These are phyloP conservation scores for Cetoscarus ocellatus DNA, from an alignment of 2,797 vertebrate genomes.

Conservation along the genomic window DNA sequence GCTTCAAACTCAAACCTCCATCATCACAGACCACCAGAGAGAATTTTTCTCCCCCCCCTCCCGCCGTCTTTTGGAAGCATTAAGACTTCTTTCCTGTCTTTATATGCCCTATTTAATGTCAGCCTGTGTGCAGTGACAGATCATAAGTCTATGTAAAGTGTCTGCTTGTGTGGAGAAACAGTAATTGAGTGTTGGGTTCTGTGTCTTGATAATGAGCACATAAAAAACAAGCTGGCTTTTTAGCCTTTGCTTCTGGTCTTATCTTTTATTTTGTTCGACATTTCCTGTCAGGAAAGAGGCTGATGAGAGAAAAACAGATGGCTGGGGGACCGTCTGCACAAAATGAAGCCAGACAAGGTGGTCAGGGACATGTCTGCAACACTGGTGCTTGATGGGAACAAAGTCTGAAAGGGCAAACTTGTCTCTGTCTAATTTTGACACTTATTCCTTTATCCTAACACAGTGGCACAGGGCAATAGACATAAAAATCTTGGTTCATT, in stretches of 20 bases:
- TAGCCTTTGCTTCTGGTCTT: background rate
- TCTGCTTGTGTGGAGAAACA: slow-evolving; percentile 10
- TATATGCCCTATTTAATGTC: slow-evolving; percentile 9
- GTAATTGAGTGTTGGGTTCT: slow-evolving; percentile 19
- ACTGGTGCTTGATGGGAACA: slow-evolving; percentile 1
- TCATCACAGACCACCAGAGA: background rate
- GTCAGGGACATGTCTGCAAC: slow-evolving; percentile 15
- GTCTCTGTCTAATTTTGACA: background rate
- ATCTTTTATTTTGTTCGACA: slow-evolving; percentile 15
- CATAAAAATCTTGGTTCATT: too few relatives aligned
- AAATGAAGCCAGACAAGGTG: slow-evolving; percentile 21
- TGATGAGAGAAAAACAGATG: slow-evolving; percentile 27
- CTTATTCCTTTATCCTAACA: background rate
- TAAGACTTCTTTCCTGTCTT: background rate
- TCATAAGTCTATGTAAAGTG: slow-evolving; percentile 6
- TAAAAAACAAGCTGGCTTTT: slow-evolving; percentile 25
- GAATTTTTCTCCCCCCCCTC: slow-evolving; percentile 1
- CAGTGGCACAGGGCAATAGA: background rate
- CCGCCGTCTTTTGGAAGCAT: slow-evolving; percentile 5
- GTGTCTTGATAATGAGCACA: slow-evolving; percentile 32
- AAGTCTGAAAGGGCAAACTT: slow-evolving; percentile 11
- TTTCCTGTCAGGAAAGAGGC: slow-evolving; percentile 31
- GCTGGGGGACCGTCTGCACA: slow-evolving; percentile 15
- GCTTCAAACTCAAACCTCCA: slow-evolving; percentile 2
- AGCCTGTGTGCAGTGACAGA: slow-evolving; percentile 19